These are phyloP conservation scores for Miltochrista miniata DNA, from an alignment of 2,888 invertebrate genomes.

Conservation along the genomic window DNA sequence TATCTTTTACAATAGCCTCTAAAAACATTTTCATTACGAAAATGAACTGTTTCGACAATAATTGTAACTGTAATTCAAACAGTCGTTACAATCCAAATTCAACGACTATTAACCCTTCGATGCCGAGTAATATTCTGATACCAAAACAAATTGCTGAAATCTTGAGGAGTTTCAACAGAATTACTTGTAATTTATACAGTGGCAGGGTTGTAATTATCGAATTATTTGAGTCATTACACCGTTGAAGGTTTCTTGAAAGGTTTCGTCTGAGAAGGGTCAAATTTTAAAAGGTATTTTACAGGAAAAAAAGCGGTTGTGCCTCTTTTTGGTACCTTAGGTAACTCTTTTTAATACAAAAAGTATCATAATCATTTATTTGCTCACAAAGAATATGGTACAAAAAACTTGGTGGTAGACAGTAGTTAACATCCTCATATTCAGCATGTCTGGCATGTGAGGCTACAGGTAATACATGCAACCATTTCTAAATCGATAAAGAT, in stretches of 20 bases:
- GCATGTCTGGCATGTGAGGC: too few species aligned
- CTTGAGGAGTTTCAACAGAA: slow-evolving; percentile 3
- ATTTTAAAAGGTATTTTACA: background rate
- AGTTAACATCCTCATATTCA: too few species aligned
- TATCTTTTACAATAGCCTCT: background rate
- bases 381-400: too few species aligned
- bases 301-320: too few species aligned
- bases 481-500: too few species aligned
- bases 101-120: slow-evolving; percentile 20
- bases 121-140: slow-evolving; percentile 16
- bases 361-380: too few species aligned
- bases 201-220: slow-evolving; percentile 35
- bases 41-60: background rate
- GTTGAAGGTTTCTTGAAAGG: slow-evolving; percentile 1
- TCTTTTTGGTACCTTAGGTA: too few species aligned
- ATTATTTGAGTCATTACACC: slow-evolving; percentile 41
- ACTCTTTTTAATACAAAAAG: too few species aligned
- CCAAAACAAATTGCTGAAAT: slow-evolving; percentile 17
- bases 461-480: too few species aligned
- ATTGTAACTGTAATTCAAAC: slow-evolving; percentile 3
- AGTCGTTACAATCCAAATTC: slow-evolving; percentile 25
- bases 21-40: background rate
- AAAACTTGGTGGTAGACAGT: too few species aligned
- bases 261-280: background rate
- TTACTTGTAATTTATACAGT: slow-evolving; percentile 25